Evolutionary conservation across 1,140 invertebrate genomes (phyloP).

Genomic region (Bradysia coprophila): DNA sequence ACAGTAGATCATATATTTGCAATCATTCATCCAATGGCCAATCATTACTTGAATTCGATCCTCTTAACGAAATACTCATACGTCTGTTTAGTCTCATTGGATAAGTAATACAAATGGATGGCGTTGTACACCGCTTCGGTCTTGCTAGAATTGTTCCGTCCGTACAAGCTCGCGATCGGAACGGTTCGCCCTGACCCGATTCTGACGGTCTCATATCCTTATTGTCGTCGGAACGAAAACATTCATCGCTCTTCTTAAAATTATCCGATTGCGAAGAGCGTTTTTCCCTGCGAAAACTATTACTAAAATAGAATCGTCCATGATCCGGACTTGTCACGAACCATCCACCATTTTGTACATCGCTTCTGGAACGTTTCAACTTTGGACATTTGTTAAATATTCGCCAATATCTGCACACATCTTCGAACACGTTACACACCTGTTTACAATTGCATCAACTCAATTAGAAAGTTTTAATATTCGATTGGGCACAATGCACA

Average conservation of each 20-base stretch:
- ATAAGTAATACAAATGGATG: conserved; percentile 22
- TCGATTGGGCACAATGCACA: background rate
- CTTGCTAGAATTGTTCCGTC: conserved; percentile 32
- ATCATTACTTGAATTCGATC: conserved; percentile 33
- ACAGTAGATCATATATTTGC: too few relatives aligned
- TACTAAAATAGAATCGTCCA: conserved; percentile 16
- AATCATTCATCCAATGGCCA: background rate
- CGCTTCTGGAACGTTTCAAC: conserved; percentile 33
- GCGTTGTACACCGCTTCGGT: conserved; percentile 29
- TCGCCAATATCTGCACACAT: conserved; percentile 45
- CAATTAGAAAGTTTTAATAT: background rate
- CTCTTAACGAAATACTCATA: conserved; percentile 34
- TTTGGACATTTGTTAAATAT: conserved; percentile 41
- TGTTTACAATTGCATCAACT: conserved; percentile 10
- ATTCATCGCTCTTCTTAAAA: too few relatives aligned
- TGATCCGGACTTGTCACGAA: conserved; percentile 15
- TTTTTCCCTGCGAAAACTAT: conserved; percentile 6
- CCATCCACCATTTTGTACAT: conserved; percentile 19
- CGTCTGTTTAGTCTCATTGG: conserved; percentile 26
- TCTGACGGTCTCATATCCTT: background rate
- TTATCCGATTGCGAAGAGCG: conserved; percentile 15
- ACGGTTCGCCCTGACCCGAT: conserved; percentile 23
- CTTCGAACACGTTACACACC: conserved; percentile 46
- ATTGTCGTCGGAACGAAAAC: conserved; percentile 9
- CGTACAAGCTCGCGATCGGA: conserved; percentile 38